Evolutionary conservation across 1,140 invertebrate species (phyloP), one percentile per base, ranked within the genome.

Genomic region (Ips nitidus): DNA sequence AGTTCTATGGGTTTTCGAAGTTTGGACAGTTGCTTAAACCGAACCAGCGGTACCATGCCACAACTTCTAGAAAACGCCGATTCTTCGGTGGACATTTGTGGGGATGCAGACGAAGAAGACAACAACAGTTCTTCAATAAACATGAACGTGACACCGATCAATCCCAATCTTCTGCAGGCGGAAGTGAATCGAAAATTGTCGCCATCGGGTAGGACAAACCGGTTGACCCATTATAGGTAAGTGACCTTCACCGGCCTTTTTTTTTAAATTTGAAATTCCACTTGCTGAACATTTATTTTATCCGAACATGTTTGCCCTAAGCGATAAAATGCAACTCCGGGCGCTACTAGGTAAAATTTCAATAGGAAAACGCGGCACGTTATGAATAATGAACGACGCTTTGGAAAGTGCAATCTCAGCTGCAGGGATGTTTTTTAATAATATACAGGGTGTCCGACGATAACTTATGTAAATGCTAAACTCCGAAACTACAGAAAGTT

Each of bases 1-100:
- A 84, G 82, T 39, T 85, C 84, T 0, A 81, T 86, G 75, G 85
- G 85, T 0, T 86, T 87, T 70, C 73, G 85, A 55, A 86, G 85
- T 72, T 77, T 86, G 60, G 86, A 87, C 62, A 85, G 83, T 70
- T 83, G 81, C 69, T 79, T 84, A 1, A 71, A 72, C 47, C 60
- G 77, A 40, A 66, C 73, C 40, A 71, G 72, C 36, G 72, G 79
- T 2, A 74, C 81, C 5, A 86, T 86, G 85, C 85, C 85, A 1
- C 76, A 84, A 22, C 66, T 86, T 1, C 81, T 82, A 0, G 85
- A 87, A 74, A 85, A 85, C 56, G 85, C 85, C 6, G 85, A 86
- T 73, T 86, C 85, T 2, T 83, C 85, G 2, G 76, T 85, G 0
- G 85, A 84, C 59, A 82, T 83, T 8, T 86, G 86, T 70, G 85